These are phyloP conservation scores for Halocynthia aurantium DNA, from an alignment of 23 tunicate species.

Conservation along the genomic window DNA sequence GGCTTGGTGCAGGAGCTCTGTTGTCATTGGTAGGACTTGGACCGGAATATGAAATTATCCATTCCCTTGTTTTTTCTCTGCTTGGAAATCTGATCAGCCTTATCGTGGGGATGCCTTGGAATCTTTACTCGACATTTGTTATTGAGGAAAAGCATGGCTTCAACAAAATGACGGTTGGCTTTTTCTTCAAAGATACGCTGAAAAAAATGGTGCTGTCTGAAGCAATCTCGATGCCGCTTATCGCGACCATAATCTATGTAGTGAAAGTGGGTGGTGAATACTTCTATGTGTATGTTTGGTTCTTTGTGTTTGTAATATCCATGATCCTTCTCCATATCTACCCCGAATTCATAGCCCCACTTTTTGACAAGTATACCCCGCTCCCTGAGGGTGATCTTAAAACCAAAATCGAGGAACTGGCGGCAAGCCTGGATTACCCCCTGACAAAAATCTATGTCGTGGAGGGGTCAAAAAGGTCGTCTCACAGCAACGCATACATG, in stretches of 20 bases:
- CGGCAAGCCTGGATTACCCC: constrained; percentile 76
- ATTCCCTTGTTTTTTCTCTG: constrained; percentile 58
- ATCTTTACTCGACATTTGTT: constrained; percentile 90
- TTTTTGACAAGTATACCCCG: constrained; percentile 92
- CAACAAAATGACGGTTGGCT: constrained; percentile 96
- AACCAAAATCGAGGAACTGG: constrained; percentile 78
- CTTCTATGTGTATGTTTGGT: constrained; percentile 89
- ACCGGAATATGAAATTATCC: constrained; percentile 56
- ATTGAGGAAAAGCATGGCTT: constrained; percentile 97
- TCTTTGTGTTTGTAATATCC: constrained; percentile 54
- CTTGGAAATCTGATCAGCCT: constrained; percentile 47
- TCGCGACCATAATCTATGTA: constrained; percentile 67
- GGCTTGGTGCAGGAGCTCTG: constrained; percentile 44
- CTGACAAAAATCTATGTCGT: constrained; percentile 90
- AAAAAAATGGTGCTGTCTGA: constrained; percentile 60
- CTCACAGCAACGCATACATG: constrained; percentile 99
- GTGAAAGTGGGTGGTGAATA: constrained; percentile 84
- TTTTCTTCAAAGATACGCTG: constrained; percentile 74
- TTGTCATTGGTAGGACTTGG: constrained; percentile 33
- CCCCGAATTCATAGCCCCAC: constrained; percentile 97
- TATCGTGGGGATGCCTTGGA: constrained; percentile 66
- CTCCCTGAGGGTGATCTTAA: constrained; percentile 93
- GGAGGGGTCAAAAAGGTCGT: constrained; percentile 97
- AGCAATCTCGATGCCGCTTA: constrained; percentile 58
- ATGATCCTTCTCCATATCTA: constrained; percentile 84